Conservation (phyloP, 2,888 invertebrate species). For the Campoletis raptor region DNA sequence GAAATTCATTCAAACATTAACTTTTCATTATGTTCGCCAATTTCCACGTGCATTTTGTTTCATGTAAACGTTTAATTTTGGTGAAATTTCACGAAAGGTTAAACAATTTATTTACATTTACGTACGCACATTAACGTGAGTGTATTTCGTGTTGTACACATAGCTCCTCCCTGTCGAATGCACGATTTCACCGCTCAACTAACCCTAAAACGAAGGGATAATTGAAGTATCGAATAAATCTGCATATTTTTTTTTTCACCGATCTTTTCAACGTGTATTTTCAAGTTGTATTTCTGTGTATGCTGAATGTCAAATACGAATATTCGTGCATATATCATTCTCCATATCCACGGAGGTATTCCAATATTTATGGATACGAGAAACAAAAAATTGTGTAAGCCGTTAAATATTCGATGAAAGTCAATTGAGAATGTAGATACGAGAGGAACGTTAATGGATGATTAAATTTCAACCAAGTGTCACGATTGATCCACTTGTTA, state of each 20-base stretch:
- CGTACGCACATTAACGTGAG: not conserved
- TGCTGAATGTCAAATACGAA: not conserved
- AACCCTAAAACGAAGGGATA: slow-evolving; percentile 38
- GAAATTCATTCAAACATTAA: slow-evolving; percentile 29
- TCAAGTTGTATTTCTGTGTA: not conserved
- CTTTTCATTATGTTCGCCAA: slow-evolving; percentile 39
- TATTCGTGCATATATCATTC: slow-evolving; percentile 1
- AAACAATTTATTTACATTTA: slow-evolving; percentile 45
- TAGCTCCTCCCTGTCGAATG: not conserved
- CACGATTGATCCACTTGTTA: not conserved
- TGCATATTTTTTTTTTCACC: slow-evolving; percentile 18
- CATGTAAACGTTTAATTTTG: slow-evolving; percentile 49
- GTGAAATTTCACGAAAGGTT: slow-evolving; percentile 48
- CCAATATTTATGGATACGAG: not conserved
- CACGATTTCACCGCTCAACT: not conserved
- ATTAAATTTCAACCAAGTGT: not conserved
- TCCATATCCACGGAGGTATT: not conserved
- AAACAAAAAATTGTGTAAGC: slow-evolving; percentile 12
- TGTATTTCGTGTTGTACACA: slow-evolving; percentile 16
- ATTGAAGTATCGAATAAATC: slow-evolving; percentile 43
- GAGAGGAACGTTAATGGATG: not conserved
- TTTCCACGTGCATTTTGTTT: slow-evolving; percentile 6
- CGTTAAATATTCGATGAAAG: slow-evolving; percentile 53
- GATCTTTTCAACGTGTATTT: slow-evolving; percentile 28
- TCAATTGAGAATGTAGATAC: slow-evolving; percentile 7